These are phyloP conservation scores for Terebella lapidaria DNA, from an alignment of 2,888 invertebrate species.

Conservation along the genomic window DNA sequence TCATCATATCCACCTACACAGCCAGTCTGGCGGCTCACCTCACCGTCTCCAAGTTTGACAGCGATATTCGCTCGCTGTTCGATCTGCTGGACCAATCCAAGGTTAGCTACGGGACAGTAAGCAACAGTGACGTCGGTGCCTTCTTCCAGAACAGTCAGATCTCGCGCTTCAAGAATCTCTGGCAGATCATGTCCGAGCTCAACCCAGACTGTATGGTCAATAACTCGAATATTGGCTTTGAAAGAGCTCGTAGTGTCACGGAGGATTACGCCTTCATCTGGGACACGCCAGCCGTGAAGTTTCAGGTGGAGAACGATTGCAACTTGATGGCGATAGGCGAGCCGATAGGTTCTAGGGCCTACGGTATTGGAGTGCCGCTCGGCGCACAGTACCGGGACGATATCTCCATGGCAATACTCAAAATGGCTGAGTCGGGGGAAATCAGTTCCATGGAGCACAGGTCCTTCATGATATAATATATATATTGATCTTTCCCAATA, in stretches of 20 bases:
- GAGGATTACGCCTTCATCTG: constrained; percentile 46
- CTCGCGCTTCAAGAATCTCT: constrained; percentile 37
- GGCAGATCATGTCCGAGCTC: constrained; percentile 36
- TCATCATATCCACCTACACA: constrained; percentile 9
- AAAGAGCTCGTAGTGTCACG: constrained; percentile 26
- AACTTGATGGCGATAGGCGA: constrained; percentile 35
- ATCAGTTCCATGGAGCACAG: too few relatives aligned
- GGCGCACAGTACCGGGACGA: constrained; percentile 6
- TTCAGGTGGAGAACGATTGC: constrained; percentile 38
- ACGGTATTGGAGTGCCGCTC: constrained; percentile 3
- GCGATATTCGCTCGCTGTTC: not conserved
- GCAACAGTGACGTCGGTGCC: constrained; percentile 44
- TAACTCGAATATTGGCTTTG: constrained; percentile 35
- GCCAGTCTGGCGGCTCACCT: constrained; percentile 6
- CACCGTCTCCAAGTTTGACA: constrained; percentile 6
- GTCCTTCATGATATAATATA: too few relatives aligned
- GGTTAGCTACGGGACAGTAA: constrained; percentile 49
- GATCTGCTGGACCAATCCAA: constrained; percentile 39
- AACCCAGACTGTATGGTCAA: constrained; percentile 33
- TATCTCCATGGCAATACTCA: not conserved
- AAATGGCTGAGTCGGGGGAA: constrained; percentile 1
- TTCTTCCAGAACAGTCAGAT: constrained; percentile 44
- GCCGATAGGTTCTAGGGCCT: constrained; percentile 1
- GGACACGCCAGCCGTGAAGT: constrained; percentile 43
- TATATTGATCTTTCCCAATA: too few relatives aligned